A percentile compares a stretch with the other conserved stretches of the same genome.
phyloP scores from a whole-genome alignment of 2,888 invertebrate genomes.

The Ochropacha duplaris region DNA sequence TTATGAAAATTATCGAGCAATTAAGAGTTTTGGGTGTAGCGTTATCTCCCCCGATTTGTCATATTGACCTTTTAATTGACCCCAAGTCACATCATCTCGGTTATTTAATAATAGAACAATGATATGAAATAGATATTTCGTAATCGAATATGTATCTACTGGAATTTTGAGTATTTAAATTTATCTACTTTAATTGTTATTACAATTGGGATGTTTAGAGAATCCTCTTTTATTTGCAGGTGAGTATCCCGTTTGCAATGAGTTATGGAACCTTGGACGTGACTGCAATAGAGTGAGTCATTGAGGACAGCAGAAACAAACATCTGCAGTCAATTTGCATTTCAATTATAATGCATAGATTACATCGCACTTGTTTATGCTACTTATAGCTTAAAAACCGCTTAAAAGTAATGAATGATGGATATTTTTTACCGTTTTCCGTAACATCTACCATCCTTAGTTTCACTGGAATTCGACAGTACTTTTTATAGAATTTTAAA shows the following conservation, averaged over 20 bases:
- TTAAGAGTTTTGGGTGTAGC: constrained; percentile 14
- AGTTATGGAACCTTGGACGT: constrained; percentile 41
- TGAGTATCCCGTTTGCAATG: constrained; percentile 33
- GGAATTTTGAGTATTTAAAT: constrained; percentile 9
- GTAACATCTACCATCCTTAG: constrained; percentile 24
- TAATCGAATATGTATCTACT: constrained; percentile 11
- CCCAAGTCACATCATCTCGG: constrained; percentile 43
- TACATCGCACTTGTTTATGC: not conserved
- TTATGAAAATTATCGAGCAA: not conserved
- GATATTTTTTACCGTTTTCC: constrained; percentile 12
- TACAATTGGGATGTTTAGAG: constrained; percentile 4
- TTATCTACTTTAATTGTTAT: not conserved
- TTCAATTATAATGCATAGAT: constrained; percentile 1
- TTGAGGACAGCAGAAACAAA: constrained; percentile 12
- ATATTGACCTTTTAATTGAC: constrained; percentile 67
- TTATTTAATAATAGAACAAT: constrained; percentile 53
- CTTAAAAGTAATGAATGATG: not conserved
- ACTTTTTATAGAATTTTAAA: constrained; percentile 67
- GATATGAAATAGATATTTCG: not conserved
- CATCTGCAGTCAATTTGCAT: constrained; percentile 13
- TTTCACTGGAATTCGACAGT: constrained; percentile 54
- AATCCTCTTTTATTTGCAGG: constrained; percentile 34
- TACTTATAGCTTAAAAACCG: not conserved
- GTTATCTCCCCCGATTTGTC: constrained; percentile 53
- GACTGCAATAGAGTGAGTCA: constrained; percentile 40